A percentile compares a stretch with the other conserved stretches of the same genome.
phyloP scores from a whole-genome alignment of 1,140 invertebrate genomes.

The Drosophila prosaltans region DNA sequence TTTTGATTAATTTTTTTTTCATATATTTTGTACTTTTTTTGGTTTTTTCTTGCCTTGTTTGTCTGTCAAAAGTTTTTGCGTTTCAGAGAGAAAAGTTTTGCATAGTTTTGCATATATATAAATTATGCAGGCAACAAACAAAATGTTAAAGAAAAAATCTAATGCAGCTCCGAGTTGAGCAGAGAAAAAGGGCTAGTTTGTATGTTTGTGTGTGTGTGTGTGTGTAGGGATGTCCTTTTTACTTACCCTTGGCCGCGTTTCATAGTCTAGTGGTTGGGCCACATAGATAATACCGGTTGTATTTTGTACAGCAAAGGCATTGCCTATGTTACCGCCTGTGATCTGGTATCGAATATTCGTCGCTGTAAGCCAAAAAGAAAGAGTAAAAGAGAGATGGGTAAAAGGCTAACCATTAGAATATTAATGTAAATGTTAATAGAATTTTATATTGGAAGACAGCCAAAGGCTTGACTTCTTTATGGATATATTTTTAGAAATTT shows the following conservation, averaged over 20 bases:
- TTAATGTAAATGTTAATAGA: background rate
- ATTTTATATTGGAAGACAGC: too few species aligned
- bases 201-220: background rate
- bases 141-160: conserved; percentile 48
- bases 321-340: conserved; percentile 90
- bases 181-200: background rate
- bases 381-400: background rate
- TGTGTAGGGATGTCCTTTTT: conserved; percentile 1
- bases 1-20: conserved; percentile 63
- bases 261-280: conserved; percentile 89
- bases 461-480: too few species aligned
- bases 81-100: conserved; percentile 59
- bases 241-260: conserved; percentile 89
- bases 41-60: conserved; percentile 20
- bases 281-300: conserved; percentile 90
- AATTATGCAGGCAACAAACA: conserved; percentile 77
- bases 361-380: conserved; percentile 84
- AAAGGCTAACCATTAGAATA: background rate
- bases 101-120: conserved; percentile 79
- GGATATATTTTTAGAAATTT: too few species aligned
- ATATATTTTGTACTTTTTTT: background rate
- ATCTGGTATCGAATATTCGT: conserved; percentile 91
- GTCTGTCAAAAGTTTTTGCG: conserved; percentile 49
- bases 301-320: conserved; percentile 90
- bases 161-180: conserved; percentile 40